Conservation (phyloP, 2,797 vertebrate genomes). For the Rallus crepitans region DNA sequence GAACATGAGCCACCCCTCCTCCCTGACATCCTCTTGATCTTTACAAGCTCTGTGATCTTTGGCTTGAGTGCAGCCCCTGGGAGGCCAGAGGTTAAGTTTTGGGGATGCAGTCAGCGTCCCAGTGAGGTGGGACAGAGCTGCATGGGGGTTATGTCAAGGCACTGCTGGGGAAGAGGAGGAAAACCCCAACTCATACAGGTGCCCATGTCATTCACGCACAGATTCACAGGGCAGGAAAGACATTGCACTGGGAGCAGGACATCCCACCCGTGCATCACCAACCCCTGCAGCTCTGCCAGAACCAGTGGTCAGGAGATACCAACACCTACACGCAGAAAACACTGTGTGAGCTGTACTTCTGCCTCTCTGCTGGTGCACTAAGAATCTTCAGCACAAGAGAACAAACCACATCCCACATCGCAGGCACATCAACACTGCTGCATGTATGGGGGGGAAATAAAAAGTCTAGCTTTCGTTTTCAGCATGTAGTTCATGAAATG, state of each 20-base stretch:
- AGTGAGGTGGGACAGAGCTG: not conserved
- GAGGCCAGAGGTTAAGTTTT: slow-evolving; percentile 45
- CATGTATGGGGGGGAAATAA: not conserved
- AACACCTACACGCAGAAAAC: slow-evolving; percentile 15
- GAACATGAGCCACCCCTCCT: not conserved
- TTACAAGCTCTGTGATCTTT: slow-evolving; percentile 18
- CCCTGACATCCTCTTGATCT: slow-evolving; percentile 29
- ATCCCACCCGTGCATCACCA: slow-evolving; percentile 4
- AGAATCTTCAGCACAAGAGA: slow-evolving; percentile 16
- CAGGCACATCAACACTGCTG: slow-evolving; percentile 33
- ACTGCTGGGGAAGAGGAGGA: not conserved
- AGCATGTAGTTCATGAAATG: not conserved
- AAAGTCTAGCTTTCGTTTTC: not conserved
- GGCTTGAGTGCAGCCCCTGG: not conserved
- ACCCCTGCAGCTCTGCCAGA: slow-evolving; percentile 24
- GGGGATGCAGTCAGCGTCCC: not conserved
- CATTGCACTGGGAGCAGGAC: not conserved
- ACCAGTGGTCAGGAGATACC: slow-evolving; percentile 10
- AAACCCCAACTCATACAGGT: slow-evolving; percentile 41
- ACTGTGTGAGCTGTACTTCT: not conserved
- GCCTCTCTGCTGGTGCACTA: slow-evolving; percentile 14
- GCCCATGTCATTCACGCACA: not conserved
- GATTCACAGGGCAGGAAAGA: not conserved
- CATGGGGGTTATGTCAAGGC: not conserved
- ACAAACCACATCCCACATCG: not conserved